phyloP scores from a whole-genome alignment of 64 coral and sea anemone genomes.

The Catalaphyllia jardinei region DNA sequence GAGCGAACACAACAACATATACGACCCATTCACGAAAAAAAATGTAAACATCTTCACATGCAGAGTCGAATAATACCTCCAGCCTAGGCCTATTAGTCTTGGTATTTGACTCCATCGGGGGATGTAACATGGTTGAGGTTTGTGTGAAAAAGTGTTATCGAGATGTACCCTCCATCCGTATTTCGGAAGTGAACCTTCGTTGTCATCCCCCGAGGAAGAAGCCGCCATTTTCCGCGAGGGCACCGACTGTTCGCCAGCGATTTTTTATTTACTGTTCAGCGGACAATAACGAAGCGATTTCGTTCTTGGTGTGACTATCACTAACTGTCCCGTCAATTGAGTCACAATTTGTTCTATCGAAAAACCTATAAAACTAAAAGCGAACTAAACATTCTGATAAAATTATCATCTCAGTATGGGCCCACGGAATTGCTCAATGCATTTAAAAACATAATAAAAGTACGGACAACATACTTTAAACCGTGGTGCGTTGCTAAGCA shows the following conservation, averaged over 20 bases:
- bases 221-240: constrained; percentile 23
- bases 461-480: no score
- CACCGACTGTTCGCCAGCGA: background rate
- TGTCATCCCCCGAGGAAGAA: constrained; percentile 6
- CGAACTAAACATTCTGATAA: no score
- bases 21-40: background rate
- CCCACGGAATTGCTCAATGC: no score
- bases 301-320: no score
- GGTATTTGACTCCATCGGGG: constrained; percentile 98
- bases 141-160: constrained; percentile 87
- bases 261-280: constrained; percentile 12
- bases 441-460: no score
- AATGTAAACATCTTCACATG: background rate
- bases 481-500: no score
- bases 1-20: background rate
- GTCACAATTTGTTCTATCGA: no score
- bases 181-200: constrained; percentile 62
- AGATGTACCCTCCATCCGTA: constrained; percentile 97
- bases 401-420: no score
- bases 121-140: constrained; percentile 93
- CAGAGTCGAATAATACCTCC: constrained; percentile 59
- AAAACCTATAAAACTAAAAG: no score
- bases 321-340: no score
- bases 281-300: background rate
- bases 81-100: constrained; percentile 89